Evolutionary conservation across 1,140 invertebrate species (phyloP).

Genomic region (Dolichoris vasculosae): DNA sequence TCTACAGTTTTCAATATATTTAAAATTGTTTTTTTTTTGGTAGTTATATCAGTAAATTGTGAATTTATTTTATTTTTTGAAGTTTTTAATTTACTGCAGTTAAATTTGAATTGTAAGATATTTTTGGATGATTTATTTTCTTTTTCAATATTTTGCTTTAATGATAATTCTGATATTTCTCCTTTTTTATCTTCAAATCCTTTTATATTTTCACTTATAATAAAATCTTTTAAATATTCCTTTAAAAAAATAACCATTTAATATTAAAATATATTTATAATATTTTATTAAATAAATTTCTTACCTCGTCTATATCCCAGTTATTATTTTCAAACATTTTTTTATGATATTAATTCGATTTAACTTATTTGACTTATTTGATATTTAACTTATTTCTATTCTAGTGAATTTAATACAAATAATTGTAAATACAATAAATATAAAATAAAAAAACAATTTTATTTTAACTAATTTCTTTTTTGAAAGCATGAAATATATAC

Average conservation of each 20-base stretch:
- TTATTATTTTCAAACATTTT: constrained; percentile 60
- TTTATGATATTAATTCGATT: too few relatives aligned
- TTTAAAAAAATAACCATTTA: constrained; percentile 52
- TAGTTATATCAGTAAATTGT: constrained; percentile 8
- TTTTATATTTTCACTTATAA: constrained; percentile 42
- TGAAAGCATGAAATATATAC: too few relatives aligned
- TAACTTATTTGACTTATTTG: too few relatives aligned
- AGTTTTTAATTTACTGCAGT: neutral
- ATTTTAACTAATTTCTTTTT: too few relatives aligned
- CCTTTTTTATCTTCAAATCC: constrained; percentile 34
- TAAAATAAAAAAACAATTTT: too few relatives aligned
- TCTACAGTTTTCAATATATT: constrained; percentile 27
- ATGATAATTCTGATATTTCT: neutral
- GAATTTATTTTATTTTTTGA: neutral
- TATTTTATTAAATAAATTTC: constrained; percentile 18
- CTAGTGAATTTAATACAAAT: too few relatives aligned
- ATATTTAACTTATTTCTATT: too few relatives aligned
- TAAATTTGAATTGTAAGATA: neutral
- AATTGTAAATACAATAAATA: too few relatives aligned
- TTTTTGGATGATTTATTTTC: neutral
- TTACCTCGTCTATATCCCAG: constrained; percentile 61
- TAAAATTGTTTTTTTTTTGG: constrained; percentile 42
- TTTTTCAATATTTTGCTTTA: neutral
- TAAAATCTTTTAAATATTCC: constrained; percentile 56
- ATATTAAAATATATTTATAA: constrained; percentile 12